phyloP scores from a whole-genome alignment of 2,113 vertebrate species.

The Bubo bubo region DNA sequence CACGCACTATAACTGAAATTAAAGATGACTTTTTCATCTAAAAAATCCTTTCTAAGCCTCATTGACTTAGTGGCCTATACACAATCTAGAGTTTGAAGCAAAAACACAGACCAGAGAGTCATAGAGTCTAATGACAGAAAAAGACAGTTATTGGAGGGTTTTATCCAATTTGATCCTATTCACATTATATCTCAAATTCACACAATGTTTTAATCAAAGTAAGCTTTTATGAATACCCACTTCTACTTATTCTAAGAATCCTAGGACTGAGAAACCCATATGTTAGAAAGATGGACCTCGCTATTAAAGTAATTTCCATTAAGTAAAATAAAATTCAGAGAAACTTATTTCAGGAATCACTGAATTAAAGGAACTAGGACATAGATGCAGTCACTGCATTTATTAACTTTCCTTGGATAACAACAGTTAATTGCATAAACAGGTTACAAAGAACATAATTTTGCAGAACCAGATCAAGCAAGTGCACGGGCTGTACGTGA shows the following conservation, averaged over 20 bases:
- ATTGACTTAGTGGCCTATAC: conserved; percentile 55
- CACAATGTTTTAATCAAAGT: conserved; percentile 31
- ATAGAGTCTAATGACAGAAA: background rate
- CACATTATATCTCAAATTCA: background rate
- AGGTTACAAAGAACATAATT: background rate
- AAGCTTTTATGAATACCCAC: conserved; percentile 9
- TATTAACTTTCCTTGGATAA: background rate
- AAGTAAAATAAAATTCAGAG: background rate
- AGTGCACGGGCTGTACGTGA: background rate
- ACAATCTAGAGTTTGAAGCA: background rate
- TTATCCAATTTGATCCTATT: background rate
- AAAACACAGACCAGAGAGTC: background rate
- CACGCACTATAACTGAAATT: conserved; percentile 71
- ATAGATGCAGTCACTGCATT: background rate
- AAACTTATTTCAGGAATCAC: background rate
- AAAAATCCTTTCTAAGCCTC: conserved; percentile 68
- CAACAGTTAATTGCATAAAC: background rate
- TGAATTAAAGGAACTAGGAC: background rate
- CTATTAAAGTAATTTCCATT: background rate
- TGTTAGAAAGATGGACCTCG: background rate
- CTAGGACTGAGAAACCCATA: background rate
- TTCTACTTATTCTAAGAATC: background rate
- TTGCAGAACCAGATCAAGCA: background rate
- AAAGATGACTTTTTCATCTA: conserved; percentile 73
- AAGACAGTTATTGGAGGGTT: background rate